Percentiles rank a stretch among this genome's conserved stretches.
Conservation (phyloP, 2,888 invertebrate genomes). For the Cheilosia urbana region DNA sequence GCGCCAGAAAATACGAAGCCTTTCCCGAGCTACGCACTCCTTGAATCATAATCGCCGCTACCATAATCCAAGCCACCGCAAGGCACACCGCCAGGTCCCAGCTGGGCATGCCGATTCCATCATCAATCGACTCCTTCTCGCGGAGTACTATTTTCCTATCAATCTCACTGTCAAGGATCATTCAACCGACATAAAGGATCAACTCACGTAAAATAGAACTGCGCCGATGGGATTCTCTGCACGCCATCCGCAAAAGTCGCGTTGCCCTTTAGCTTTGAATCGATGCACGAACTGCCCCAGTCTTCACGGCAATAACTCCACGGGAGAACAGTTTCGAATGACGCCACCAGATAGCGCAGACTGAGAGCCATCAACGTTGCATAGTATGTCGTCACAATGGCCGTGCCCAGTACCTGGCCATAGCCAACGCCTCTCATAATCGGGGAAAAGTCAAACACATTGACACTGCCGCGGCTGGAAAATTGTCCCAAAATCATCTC, state of each 20-base stretch:
- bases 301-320: conserved; percentile 49
- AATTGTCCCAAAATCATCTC: conserved; percentile 91
- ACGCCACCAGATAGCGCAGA: conserved; percentile 87
- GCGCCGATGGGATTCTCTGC: conserved; percentile 81
- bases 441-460: conserved; percentile 87
- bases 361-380: conserved; percentile 88
- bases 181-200: background rate
- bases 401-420: conserved; percentile 85
- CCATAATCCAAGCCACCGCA: conserved; percentile 85
- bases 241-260: conserved; percentile 34
- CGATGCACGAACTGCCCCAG: conserved; percentile 38
- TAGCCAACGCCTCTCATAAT: conserved; percentile 88
- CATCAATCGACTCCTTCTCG: conserved; percentile 84
- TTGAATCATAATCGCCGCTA: conserved; percentile 85
- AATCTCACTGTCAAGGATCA: background rate
- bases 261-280: conserved; percentile 52
- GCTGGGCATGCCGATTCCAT: conserved; percentile 85
- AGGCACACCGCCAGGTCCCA: conserved; percentile 85
- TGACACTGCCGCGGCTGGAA: conserved; percentile 88
- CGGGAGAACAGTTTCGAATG: conserved; percentile 84
- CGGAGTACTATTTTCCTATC: conserved; percentile 85
- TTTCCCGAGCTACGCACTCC: conserved; percentile 87
- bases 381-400: conserved; percentile 87
- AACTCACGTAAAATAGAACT: conserved; percentile 84
- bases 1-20: conserved; percentile 89